phyloP scores from a whole-genome alignment of 2,888 invertebrate species.

The Metacarcinus magister region DNA sequence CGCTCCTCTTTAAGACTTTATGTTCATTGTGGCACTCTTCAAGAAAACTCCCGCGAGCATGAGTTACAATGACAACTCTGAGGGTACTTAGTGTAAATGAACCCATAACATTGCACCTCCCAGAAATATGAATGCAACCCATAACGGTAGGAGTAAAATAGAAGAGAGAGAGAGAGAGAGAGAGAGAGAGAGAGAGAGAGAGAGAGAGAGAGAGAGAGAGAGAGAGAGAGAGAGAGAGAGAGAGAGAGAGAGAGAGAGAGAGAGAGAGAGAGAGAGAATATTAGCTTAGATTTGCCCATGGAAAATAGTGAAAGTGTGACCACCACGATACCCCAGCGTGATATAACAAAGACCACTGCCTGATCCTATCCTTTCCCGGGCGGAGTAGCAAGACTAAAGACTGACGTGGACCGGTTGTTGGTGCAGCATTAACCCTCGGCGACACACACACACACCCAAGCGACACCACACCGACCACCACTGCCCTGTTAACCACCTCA shows the following conservation, averaged over 20 bases:
- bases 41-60: conserved; percentile 70
- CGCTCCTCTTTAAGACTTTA: conserved; percentile 69
- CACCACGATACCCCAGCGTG: conserved; percentile 12
- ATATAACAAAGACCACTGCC: conserved; percentile 62
- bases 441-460: conserved; percentile 2
- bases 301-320: conserved; percentile 49
- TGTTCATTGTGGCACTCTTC: conserved; percentile 73
- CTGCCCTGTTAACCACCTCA: conserved; percentile 75
- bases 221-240: conserved; percentile 2
- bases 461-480: conserved; percentile 55
- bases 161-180: conserved; percentile 32
- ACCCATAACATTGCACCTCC: conserved; percentile 70
- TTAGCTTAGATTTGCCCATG: not conserved
- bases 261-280: not conserved
- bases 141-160: conserved; percentile 54
- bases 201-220: conserved; percentile 49
- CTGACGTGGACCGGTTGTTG: conserved; percentile 35
- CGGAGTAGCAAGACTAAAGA: conserved; percentile 52
- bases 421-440: conserved; percentile 52
- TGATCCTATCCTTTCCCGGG: conserved; percentile 65
- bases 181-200: conserved; percentile 37
- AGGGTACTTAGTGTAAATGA: conserved; percentile 73
- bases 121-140: conserved; percentile 66
- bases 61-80: conserved; percentile 70
- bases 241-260: not conserved